Evolutionary conservation across 2,888 invertebrate genomes (phyloP).

Genomic region (Spatulosminthurus flaviceps): DNA sequence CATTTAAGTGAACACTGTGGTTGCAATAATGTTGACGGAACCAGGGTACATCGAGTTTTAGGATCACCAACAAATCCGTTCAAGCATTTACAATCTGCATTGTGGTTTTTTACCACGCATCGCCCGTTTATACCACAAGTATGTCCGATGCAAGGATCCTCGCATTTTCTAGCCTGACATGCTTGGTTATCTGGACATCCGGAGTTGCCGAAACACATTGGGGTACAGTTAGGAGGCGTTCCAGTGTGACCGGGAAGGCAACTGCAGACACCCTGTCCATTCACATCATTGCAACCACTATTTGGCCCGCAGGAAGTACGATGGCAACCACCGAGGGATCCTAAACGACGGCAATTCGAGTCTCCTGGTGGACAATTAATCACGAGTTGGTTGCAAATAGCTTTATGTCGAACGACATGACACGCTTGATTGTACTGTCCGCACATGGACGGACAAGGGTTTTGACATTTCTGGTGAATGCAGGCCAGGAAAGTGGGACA

Average conservation of each 20-base stretch:
- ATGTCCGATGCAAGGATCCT: conserved; percentile 77
- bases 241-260: conserved; percentile 83
- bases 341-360: conserved; percentile 16
- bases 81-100: conserved; percentile 80
- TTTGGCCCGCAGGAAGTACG: conserved; percentile 71
- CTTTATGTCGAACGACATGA: conserved; percentile 27
- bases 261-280: conserved; percentile 77
- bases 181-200: conserved; percentile 64
- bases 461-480: conserved; percentile 80
- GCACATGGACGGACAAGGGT: conserved; percentile 76
- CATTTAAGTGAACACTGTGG: conserved; percentile 32
- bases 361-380: conserved; percentile 33
- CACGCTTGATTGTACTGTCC: not conserved
- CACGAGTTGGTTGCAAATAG: conserved; percentile 19
- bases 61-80: conserved; percentile 81
- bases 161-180: conserved; percentile 64
- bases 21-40: conserved; percentile 34
- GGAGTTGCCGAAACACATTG: conserved; percentile 69
- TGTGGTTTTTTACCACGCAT: conserved; percentile 80
- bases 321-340: conserved; percentile 28
- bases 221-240: conserved; percentile 84
- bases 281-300: conserved; percentile 73
- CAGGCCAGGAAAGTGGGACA: conserved; percentile 79
- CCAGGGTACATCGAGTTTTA: conserved; percentile 74
- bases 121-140: conserved; percentile 79